Conservation (phyloP, 2,888 invertebrate genomes). For the Nemurella pictetii region DNA sequence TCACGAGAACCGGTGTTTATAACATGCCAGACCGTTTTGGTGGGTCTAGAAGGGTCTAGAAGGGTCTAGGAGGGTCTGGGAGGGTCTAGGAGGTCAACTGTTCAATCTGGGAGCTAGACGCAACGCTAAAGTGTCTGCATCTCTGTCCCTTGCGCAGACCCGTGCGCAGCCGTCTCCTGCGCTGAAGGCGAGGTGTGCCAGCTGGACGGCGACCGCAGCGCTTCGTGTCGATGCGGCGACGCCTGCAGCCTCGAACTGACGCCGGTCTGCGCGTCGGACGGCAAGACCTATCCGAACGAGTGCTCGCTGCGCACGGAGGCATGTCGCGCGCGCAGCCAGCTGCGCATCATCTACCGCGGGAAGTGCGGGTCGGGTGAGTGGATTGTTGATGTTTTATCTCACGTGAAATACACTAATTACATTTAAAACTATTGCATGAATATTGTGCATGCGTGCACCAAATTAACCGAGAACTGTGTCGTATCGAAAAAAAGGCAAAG, state of each 20-base stretch:
- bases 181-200: constrained; percentile 80
- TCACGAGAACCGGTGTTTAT: too few relatives aligned
- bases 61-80: too few relatives aligned
- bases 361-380: constrained; percentile 76
- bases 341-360: constrained; percentile 79
- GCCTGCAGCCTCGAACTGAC: constrained; percentile 71
- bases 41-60: too few relatives aligned
- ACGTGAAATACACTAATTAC: too few relatives aligned
- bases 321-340: constrained; percentile 72
- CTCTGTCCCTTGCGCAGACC: constrained; percentile 82
- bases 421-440: too few relatives aligned
- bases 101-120: too few relatives aligned
- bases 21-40: too few relatives aligned
- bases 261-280: constrained; percentile 73
- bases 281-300: constrained; percentile 78
- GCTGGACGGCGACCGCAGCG: constrained; percentile 74
- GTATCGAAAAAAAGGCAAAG: too few relatives aligned
- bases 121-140: constrained; percentile 9
- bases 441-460: too few relatives aligned
- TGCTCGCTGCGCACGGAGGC: constrained; percentile 79
- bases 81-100: too few relatives aligned
- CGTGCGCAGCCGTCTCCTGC: constrained; percentile 78
- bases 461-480: too few relatives aligned
- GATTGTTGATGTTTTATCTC: too few relatives aligned
- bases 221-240: constrained; percentile 79